Percentiles rank a stretch among this genome's conserved stretches.
Conservation (phyloP, 2,797 vertebrate species). For the Microcaecilia unicolor region DNA sequence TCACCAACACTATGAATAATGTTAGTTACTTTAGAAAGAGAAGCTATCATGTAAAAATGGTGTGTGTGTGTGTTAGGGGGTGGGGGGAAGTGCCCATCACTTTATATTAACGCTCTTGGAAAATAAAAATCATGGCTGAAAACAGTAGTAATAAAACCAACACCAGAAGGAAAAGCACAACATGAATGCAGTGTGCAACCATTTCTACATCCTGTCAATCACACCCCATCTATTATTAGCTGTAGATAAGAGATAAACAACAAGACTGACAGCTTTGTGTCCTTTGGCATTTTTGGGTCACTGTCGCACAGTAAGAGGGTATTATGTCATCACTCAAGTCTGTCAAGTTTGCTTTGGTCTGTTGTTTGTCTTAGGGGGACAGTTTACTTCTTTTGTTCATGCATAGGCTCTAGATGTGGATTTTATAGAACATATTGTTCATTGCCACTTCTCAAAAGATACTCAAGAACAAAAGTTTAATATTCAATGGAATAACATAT, state of each 20-base stretch:
- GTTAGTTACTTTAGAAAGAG: too few species aligned
- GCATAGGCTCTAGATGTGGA: too few species aligned
- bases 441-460: too few species aligned
- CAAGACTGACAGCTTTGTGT: constrained; percentile 52
- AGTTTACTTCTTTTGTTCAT: constrained; percentile 35
- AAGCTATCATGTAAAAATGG: too few species aligned
- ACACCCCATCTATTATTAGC: constrained; percentile 45
- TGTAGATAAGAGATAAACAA: constrained; percentile 51
- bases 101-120: too few species aligned
- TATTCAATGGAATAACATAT: too few species aligned
- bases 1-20: too few species aligned
- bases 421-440: too few species aligned
- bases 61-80: too few species aligned
- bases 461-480: too few species aligned
- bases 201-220: constrained; percentile 35
- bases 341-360: constrained; percentile 41
- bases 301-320: constrained; percentile 35
- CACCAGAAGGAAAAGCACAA: constrained; percentile 17
- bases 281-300: constrained; percentile 52
- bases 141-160: constrained; percentile 17
- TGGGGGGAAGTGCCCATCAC: too few species aligned
- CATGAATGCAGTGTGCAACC: constrained; percentile 10
- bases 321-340: constrained; percentile 48
- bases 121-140: constrained; percentile 4
- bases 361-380: constrained; percentile 29